Evolutionary conservation across 2,797 vertebrate genomes (phyloP).

Genomic region (Cyprinella venusta): DNA sequence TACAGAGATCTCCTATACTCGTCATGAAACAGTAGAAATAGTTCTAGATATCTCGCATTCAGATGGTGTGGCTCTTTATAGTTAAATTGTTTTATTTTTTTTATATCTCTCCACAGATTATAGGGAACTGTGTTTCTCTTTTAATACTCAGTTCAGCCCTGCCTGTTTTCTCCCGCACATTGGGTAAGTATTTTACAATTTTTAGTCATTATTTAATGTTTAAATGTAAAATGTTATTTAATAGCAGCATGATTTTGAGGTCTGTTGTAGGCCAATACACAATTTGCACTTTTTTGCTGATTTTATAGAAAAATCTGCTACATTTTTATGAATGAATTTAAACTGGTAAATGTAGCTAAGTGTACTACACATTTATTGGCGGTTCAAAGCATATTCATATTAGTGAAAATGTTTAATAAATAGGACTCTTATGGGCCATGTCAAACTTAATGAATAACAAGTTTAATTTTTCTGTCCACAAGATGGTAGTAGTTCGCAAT

Average conservation of each 20-base stretch:
- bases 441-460: too few species aligned
- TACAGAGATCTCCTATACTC: constrained; percentile 60
- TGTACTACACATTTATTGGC: neutral
- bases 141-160: constrained; percentile 95
- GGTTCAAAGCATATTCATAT: neutral
- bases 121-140: constrained; percentile 94
- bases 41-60: neutral
- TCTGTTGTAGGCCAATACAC: neutral
- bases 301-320: neutral
- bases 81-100: neutral
- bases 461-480: constrained; percentile 58
- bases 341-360: neutral
- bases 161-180: constrained; percentile 93
- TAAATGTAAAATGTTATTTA: neutral
- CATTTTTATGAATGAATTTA: neutral
- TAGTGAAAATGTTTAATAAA: too few species aligned
- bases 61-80: constrained; percentile 19
- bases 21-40: neutral
- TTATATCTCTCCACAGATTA: constrained; percentile 81
- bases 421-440: too few species aligned
- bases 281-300: neutral
- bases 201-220: constrained; percentile 14
- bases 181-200: constrained; percentile 81
- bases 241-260: neutral
- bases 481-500: constrained; percentile 60